Percentiles rank a stretch among this genome's conserved stretches.
Evolutionary conservation across 2,113 vertebrate genomes (phyloP).

Genomic region (Turnix velox): DNA sequence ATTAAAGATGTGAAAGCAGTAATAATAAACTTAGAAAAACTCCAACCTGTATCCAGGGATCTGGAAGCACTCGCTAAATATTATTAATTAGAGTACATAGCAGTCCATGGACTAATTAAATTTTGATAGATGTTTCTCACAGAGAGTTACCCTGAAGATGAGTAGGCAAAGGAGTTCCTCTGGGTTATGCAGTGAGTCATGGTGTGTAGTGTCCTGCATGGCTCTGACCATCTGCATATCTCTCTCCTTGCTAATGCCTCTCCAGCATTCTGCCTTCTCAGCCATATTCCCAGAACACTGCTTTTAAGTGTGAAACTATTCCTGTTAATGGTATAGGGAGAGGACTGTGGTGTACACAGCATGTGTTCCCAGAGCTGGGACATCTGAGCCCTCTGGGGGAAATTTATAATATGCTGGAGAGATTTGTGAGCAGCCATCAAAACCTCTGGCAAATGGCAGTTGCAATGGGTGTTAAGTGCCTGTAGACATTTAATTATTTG

Average conservation of each 20-base stretch:
- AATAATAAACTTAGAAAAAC: background rate
- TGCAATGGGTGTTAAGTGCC: background rate
- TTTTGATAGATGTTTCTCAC: background rate
- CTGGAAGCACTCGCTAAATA: background rate
- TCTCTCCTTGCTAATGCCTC: background rate
- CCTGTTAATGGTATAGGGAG: background rate
- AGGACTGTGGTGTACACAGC: background rate
- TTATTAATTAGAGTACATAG: background rate
- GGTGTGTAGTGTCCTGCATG: background rate
- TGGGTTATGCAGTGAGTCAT: background rate
- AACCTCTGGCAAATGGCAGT: background rate
- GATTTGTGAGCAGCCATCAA: background rate
- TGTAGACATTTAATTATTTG: constrained; percentile 19
- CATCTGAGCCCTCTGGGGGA: background rate
- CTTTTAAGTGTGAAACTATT: background rate
- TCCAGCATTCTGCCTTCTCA: background rate
- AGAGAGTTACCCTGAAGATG: background rate
- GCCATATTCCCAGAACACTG: background rate
- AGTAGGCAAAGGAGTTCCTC: background rate
- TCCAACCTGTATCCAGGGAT: background rate
- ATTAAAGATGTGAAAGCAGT: background rate
- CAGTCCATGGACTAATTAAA: background rate
- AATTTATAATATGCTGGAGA: background rate
- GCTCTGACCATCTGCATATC: background rate
- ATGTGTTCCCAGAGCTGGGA: background rate